Evolutionary conservation across 2,888 invertebrate species (phyloP).

Genomic region (Lycaena phlaeas): DNA sequence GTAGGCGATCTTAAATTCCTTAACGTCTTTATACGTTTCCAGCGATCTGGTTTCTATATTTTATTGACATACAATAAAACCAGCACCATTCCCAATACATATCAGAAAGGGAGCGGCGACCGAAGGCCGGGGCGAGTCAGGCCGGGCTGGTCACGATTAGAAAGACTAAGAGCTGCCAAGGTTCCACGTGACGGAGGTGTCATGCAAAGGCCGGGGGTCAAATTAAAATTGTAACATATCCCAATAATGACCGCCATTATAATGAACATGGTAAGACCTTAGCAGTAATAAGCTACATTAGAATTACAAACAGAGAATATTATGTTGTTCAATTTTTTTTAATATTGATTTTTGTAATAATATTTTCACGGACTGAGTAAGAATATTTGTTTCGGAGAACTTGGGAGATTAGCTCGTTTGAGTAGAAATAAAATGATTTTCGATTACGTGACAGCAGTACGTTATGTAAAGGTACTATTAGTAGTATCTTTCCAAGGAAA

Average conservation of each 20-base stretch:
- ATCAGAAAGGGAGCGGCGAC: constrained; percentile 50
- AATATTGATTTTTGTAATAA: too few relatives aligned
- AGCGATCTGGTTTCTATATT: not conserved
- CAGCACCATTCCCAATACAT: constrained; percentile 31
- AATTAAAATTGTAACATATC: constrained; percentile 36
- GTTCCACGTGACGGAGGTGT: constrained; percentile 51
- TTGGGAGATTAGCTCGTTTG: too few relatives aligned
- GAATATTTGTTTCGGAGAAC: too few relatives aligned
- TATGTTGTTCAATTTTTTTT: too few relatives aligned
- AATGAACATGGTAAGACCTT: constrained; percentile 15
- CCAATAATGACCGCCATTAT: not conserved
- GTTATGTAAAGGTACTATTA: too few relatives aligned
- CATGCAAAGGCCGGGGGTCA: constrained; percentile 52
- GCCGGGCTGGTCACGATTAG: constrained; percentile 52
- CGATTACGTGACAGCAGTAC: too few relatives aligned
- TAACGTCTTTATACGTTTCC: not conserved
- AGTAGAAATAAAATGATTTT: too few relatives aligned
- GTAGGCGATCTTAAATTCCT: not conserved
- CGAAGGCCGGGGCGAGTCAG: constrained; percentile 41
- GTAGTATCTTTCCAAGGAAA: too few relatives aligned
- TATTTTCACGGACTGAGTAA: too few relatives aligned
- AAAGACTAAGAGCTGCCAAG: constrained; percentile 47
- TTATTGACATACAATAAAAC: constrained; percentile 17
- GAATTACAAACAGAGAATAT: not conserved
- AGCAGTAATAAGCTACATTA: not conserved